Conservation (phyloP, 2,888 invertebrate genomes). For the Prostheceraeus crozeri region DNA sequence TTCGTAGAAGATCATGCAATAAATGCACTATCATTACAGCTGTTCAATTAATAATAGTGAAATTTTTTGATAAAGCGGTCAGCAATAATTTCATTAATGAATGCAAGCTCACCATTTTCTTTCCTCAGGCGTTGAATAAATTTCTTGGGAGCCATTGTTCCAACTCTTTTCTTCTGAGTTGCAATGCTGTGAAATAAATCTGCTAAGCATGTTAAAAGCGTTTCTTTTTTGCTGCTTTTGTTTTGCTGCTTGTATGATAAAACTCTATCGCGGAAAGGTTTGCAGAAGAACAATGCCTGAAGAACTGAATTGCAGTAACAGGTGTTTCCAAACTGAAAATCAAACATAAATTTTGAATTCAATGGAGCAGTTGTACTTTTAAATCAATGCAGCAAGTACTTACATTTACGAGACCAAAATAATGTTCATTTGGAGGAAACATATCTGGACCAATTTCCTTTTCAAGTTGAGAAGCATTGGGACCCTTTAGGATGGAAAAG, state of each 20-base stretch:
- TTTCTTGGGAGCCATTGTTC: slow-evolving; percentile 97
- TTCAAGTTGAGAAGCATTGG: slow-evolving; percentile 97
- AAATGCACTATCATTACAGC: no score
- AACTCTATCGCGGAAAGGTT: slow-evolving; percentile 95
- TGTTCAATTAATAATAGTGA: no score
- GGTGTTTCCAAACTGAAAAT: slow-evolving; percentile 81
- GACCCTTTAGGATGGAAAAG: slow-evolving; percentile 71
- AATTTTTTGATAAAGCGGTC: no score
- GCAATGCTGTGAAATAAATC: slow-evolving; percentile 98
- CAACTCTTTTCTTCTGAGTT: slow-evolving; percentile 98
- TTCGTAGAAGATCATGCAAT: no score
- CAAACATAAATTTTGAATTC: no score
- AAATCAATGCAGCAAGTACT: slow-evolving; percentile 62
- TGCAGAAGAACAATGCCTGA: slow-evolving; percentile 97
- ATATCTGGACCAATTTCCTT: slow-evolving; percentile 97
- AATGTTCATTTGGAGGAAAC: slow-evolving; percentile 96
- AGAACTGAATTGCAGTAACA: slow-evolving; percentile 99
- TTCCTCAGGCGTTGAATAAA: slow-evolving; percentile 94
- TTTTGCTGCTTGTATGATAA: slow-evolving; percentile 76
- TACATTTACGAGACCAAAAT: slow-evolving; percentile 98
- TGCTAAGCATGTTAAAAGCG: slow-evolving; percentile 88
- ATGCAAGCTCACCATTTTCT: slow-evolving; percentile 88
- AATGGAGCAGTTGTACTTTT: no score
- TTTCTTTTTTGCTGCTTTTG: slow-evolving; percentile 68
- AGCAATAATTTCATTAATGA: no score